phyloP scores from a whole-genome alignment of 2,797 vertebrate species.

The Melanotaenia nigrans region DNA sequence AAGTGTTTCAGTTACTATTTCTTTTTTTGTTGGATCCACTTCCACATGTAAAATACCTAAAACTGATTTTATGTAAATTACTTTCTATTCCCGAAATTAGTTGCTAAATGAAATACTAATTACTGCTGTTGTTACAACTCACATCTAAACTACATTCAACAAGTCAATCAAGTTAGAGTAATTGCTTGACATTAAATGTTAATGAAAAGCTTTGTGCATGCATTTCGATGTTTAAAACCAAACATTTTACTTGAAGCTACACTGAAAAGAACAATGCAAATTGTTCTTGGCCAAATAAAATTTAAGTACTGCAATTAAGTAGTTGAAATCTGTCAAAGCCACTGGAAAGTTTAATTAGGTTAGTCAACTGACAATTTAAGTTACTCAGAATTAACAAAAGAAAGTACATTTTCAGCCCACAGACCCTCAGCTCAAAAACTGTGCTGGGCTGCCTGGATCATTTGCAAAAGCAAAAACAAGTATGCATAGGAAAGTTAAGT shows the following conservation, averaged over 20 bases:
- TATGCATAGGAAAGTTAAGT: constrained; percentile 17
- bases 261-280: not conserved
- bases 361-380: not conserved
- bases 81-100: not conserved
- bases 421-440: not conserved
- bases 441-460: not conserved
- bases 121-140: not conserved
- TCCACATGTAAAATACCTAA: not conserved
- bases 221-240: constrained; percentile 1
- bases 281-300: not conserved
- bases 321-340: not conserved
- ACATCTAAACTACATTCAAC: constrained; percentile 12
- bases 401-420: not conserved
- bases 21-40: not conserved
- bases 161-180: constrained; percentile 22
- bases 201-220: constrained; percentile 17
- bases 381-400: not conserved
- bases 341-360: constrained; percentile 5
- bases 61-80: not conserved
- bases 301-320: not conserved
- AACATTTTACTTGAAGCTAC: constrained; percentile 3
- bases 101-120: constrained; percentile 4
- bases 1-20: constrained; percentile 5
- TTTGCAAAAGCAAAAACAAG: not conserved
- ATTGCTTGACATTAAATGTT: constrained; percentile 21